A percentile compares a stretch with the other conserved stretches of the same genome.
phyloP scores from a whole-genome alignment of 1,140 invertebrate genomes.

The Pentalonia nigronervosa region DNA sequence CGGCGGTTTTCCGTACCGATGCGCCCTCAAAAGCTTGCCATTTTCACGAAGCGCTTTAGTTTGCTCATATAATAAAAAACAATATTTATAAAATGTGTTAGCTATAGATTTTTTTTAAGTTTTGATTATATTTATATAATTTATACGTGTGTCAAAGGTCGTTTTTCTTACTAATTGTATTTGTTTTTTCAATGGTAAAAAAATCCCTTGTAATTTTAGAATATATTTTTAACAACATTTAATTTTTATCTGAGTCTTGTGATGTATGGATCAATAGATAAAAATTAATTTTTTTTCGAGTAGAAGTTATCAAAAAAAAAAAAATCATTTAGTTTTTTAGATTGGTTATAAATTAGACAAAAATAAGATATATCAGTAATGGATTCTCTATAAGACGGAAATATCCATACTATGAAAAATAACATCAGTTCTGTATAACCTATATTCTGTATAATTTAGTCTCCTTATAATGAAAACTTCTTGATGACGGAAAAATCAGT shows the following conservation, averaged over 20 bases:
- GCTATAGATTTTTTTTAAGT: neutral
- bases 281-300: no score
- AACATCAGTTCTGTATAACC: no score
- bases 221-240: neutral
- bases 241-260: neutral
- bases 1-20: neutral
- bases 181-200: neutral
- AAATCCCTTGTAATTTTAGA: neutral
- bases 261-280: neutral
- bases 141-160: neutral
- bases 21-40: neutral
- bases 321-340: neutral
- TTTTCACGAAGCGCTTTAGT: neutral
- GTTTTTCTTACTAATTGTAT: neutral
- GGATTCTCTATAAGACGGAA: no score
- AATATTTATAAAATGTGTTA: neutral
- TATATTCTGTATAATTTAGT: no score
- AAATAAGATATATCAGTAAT: neutral
- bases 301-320: neutral
- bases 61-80: neutral
- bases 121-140: neutral
- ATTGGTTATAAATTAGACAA: neutral
- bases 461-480: no score
- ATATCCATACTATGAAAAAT: no score
- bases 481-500: no score